phyloP scores from a whole-genome alignment of 2,797 vertebrate species.

The Acanthiza pusilla region DNA sequence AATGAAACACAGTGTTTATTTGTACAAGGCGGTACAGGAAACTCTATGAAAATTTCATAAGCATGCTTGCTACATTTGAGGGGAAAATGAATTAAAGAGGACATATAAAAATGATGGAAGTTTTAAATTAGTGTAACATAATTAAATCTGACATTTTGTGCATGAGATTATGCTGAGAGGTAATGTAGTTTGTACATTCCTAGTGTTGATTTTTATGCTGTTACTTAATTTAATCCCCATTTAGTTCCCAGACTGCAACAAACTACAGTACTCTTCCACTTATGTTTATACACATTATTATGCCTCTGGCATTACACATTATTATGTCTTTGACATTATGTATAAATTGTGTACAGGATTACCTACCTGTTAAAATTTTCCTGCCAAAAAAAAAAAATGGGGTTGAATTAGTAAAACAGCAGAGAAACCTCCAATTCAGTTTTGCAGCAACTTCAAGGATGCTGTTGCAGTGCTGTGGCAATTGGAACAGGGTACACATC shows the following conservation, averaged over 20 bases:
- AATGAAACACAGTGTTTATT: not conserved
- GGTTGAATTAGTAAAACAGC: not conserved
- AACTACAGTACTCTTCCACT: not conserved
- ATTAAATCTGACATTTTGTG: not conserved
- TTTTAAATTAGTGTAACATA: not conserved
- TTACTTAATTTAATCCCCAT: not conserved
- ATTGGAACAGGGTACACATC: accelerated
- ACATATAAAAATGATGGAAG: not conserved
- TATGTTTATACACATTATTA: not conserved
- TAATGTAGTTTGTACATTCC: not conserved
- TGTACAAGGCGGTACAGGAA: not conserved
- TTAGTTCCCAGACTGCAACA: not conserved
- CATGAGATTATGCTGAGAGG: not conserved
- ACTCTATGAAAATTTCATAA: not conserved
- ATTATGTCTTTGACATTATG: not conserved
- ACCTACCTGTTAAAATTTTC: not conserved
- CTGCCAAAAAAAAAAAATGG: not conserved
- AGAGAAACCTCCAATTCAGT: not conserved
- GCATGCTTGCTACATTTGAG: not conserved
- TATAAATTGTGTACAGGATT: not conserved
- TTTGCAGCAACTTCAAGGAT: not conserved
- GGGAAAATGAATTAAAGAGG: not conserved
- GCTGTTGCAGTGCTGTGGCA: not conserved
- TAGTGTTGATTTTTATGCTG: not conserved
- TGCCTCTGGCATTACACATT: not conserved